A percentile compares a stretch with the other conserved stretches of the same genome.
Conservation (phyloP, 2,888 invertebrate species). For the Hololepta plana region DNA sequence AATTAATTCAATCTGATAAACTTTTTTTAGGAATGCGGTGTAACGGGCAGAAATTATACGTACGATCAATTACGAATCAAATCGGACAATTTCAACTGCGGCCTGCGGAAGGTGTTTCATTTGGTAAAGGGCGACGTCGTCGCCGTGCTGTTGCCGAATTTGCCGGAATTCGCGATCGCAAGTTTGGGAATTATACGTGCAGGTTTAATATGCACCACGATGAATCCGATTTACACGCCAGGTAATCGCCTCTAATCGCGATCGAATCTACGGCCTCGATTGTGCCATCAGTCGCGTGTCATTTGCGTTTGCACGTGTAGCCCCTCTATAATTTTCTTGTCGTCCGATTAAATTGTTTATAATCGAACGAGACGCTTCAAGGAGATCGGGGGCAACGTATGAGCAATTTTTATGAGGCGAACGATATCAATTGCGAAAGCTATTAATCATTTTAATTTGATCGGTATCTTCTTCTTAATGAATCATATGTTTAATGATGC, state of each 20-base stretch:
- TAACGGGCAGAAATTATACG: slow-evolving; percentile 53
- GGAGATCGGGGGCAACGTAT: too few species aligned
- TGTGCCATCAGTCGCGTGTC: background rate
- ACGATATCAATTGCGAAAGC: too few species aligned
- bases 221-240: slow-evolving; percentile 52
- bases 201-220: slow-evolving; percentile 47
- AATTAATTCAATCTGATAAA: slow-evolving; percentile 3
- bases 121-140: slow-evolving; percentile 46
- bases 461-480: too few species aligned
- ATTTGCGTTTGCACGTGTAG: too few species aligned
- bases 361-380: too few species aligned
- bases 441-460: too few species aligned
- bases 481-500: too few species aligned
- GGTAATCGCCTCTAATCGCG: too few species aligned
- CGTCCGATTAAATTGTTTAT: too few species aligned
- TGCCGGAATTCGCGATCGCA: slow-evolving; percentile 54
- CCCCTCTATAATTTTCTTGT: too few species aligned
- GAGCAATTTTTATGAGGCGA: too few species aligned
- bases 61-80: slow-evolving; percentile 45
- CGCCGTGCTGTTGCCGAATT: slow-evolving; percentile 54
- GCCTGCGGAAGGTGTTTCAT: slow-evolving; percentile 42
- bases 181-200: slow-evolving; percentile 49
- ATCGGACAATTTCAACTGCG: slow-evolving; percentile 36
- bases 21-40: slow-evolving; percentile 46
- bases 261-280: too few species aligned